phyloP scores from a whole-genome alignment of 2,113 vertebrate species.

The Prolemur simus region DNA sequence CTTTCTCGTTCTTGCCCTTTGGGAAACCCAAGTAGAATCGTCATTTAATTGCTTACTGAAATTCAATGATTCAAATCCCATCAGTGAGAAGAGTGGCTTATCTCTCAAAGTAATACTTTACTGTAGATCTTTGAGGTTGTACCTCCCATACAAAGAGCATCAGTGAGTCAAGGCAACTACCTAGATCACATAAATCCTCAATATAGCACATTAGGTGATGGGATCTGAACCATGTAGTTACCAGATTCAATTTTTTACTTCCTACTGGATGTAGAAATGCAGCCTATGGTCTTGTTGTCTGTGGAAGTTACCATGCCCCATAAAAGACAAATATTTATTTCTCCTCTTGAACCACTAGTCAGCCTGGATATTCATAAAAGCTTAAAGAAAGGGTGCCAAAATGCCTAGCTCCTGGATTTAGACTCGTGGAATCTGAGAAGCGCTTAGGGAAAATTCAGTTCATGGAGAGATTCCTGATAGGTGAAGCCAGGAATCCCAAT shows the following conservation, averaged over 20 bases:
- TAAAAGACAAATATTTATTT: not conserved
- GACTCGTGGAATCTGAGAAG: not conserved
- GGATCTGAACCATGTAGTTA: not conserved
- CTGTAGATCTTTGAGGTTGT: not conserved
- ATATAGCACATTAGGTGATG: not conserved
- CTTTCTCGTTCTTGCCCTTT: not conserved
- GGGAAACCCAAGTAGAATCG: slow-evolving; percentile 5
- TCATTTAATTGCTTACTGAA: not conserved
- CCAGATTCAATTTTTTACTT: not conserved
- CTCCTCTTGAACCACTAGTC: not conserved
- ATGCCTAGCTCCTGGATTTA: not conserved
- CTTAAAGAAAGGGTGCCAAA: not conserved
- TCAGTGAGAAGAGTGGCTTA: not conserved
- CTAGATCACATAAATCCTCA: not conserved
- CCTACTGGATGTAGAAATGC: not conserved
- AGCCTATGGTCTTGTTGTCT: not conserved
- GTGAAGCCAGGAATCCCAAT: not conserved
- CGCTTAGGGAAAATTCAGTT: not conserved
- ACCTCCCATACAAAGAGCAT: not conserved
- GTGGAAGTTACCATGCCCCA: not conserved
- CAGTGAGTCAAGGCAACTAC: not conserved
- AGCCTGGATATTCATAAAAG: not conserved
- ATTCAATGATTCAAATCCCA: not conserved
- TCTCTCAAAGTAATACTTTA: not conserved
- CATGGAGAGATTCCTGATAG: not conserved